Conservation (phyloP, 2,888 invertebrate genomes). For the Troides aeacus region DNA sequence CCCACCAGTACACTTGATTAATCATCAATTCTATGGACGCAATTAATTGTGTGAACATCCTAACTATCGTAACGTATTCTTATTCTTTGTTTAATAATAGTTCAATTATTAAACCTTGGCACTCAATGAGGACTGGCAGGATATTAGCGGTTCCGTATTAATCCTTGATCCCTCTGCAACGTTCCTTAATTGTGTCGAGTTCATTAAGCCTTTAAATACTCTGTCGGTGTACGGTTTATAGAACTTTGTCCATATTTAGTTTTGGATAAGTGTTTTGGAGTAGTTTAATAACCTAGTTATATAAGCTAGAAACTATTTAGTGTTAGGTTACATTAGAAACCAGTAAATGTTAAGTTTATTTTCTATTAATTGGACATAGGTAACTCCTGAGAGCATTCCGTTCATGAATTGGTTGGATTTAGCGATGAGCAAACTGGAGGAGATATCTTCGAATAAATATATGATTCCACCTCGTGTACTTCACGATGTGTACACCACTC, state of each 20-base stretch:
- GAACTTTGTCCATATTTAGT: neutral
- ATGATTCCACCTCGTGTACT: too few species aligned
- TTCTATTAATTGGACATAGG: too few species aligned
- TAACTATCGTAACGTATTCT: neutral
- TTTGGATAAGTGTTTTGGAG: neutral
- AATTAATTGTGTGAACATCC: too few species aligned
- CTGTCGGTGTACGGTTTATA: neutral
- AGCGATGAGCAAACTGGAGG: too few species aligned
- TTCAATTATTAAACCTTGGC: neutral
- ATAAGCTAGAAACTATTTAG: neutral
- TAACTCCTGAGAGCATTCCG: too few species aligned
- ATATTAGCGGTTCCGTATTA: slow-evolving; percentile 9
- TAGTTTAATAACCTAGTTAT: neutral
- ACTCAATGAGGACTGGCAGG: slow-evolving; percentile 5
- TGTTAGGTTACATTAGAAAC: neutral
- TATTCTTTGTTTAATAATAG: neutral
- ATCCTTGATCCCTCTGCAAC: slow-evolving; percentile 6
- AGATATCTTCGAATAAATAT: too few species aligned
- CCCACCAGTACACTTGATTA: too few species aligned
- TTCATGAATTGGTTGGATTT: too few species aligned
- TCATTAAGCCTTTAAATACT: slow-evolving; percentile 8
- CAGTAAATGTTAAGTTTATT: too few species aligned
- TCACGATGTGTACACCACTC: too few species aligned
- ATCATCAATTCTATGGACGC: too few species aligned
- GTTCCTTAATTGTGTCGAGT: slow-evolving; percentile 14